Conservation (phyloP, 92 coral and sea anemone species). For the Umimayanthus chanpuru region DNA sequence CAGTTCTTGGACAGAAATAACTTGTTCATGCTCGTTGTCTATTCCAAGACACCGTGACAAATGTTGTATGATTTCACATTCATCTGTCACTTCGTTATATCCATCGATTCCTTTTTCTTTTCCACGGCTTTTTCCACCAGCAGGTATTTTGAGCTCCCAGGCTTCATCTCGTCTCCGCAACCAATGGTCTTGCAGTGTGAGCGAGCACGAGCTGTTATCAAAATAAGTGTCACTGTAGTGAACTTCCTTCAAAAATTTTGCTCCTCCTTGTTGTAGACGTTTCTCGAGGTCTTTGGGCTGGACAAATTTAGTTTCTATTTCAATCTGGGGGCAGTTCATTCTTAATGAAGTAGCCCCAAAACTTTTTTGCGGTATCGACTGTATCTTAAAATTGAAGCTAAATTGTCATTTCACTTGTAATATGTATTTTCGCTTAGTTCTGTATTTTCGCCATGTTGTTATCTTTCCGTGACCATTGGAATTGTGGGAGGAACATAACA, state of each 20-base stretch:
- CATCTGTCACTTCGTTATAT: constrained; percentile 59
- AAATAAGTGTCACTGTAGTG: constrained; percentile 61
- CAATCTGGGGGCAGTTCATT: constrained; percentile 38
- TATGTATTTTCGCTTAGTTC: too few species aligned
- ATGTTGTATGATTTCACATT: constrained; percentile 49
- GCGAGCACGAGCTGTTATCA: constrained; percentile 56
- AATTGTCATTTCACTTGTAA: constrained; percentile 14
- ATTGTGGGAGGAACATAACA: constrained; percentile 38
- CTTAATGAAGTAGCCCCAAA: background rate
- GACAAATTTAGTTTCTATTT: constrained; percentile 71
- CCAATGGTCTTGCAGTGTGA: constrained; percentile 64
- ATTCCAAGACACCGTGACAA: constrained; percentile 14
- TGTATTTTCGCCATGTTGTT: background rate
- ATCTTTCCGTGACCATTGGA: constrained; percentile 12
- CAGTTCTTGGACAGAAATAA: background rate
- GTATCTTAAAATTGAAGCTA: too few species aligned
- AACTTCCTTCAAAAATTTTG: constrained; percentile 40
- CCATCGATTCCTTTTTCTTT: constrained; percentile 52
- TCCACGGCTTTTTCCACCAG: constrained; percentile 23
- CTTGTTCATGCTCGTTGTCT: background rate
- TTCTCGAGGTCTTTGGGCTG: constrained; percentile 54
- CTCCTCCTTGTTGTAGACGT: constrained; percentile 47
- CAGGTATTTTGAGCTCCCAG: constrained; percentile 69
- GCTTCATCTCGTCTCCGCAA: constrained; percentile 52
- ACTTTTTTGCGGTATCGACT: too few species aligned